Percentiles rank a stretch among this genome's conserved stretches.
Conservation (phyloP, 2,113 vertebrate genomes). For the Micronycteris hirsuta region DNA sequence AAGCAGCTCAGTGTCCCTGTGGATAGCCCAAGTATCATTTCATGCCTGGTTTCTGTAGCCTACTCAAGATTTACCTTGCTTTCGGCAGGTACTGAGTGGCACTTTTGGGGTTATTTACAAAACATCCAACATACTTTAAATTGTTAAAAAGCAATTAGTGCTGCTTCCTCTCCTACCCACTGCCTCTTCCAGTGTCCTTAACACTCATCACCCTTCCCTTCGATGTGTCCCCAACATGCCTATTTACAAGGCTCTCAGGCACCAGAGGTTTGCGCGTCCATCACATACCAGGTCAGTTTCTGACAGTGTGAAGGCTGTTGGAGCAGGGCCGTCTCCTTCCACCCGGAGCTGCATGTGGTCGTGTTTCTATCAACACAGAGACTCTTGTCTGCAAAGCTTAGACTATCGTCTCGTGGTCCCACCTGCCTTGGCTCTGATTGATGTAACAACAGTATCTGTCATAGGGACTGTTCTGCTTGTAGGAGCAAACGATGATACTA, state of each 20-base stretch:
- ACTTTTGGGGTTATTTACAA: constrained; percentile 27
- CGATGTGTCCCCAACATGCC: constrained; percentile 77
- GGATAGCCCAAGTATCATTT: background rate
- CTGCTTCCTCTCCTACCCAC: background rate
- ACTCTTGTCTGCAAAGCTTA: constrained; percentile 70
- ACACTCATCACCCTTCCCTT: background rate
- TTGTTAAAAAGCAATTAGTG: constrained; percentile 35
- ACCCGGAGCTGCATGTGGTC: constrained; percentile 51
- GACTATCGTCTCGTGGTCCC: constrained; percentile 85
- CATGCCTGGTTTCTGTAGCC: background rate
- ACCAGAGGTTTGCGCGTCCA: constrained; percentile 76
- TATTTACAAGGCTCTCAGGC: constrained; percentile 79
- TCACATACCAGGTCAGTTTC: constrained; percentile 77
- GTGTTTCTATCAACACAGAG: constrained; percentile 48
- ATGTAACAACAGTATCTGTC: constrained; percentile 87
- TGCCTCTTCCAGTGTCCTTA: constrained; percentile 13
- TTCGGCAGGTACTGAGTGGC: constrained; percentile 24
- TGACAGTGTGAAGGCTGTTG: constrained; percentile 76
- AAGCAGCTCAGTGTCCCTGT: background rate
- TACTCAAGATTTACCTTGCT: constrained; percentile 40
- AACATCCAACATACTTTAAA: constrained; percentile 12
- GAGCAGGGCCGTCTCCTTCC: constrained; percentile 79
- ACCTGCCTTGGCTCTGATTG: constrained; percentile 80
- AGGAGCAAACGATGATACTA: constrained; percentile 84
- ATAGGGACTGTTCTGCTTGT: constrained; percentile 83